Evolutionary conservation across 2,888 invertebrate species (phyloP), one percentile per base, ranked within the genome.

Genomic region (Drosophila subsilvestris): DNA sequence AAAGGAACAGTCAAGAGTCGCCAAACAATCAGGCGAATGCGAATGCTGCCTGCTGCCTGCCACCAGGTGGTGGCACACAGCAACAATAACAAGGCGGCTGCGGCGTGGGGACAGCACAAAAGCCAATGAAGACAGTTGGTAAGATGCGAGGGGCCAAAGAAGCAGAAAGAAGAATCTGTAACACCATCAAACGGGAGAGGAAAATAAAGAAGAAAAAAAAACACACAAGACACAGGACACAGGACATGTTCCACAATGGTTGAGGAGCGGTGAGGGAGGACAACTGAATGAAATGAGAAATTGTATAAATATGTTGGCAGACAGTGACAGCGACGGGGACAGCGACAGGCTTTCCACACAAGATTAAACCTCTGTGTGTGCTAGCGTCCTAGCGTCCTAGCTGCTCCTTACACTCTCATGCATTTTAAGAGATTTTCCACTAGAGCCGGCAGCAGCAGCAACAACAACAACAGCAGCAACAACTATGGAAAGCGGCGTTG

Each of bases 281-380:
- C 63, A 70, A 69, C 75, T 80, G 89, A 88, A 88, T 88, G 84
- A 84, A 82, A 85, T 86, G 78, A 84, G 85, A 85, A 85, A 85
- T 86, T 88, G 87, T 85, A 77, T 85, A 85, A 85, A 88, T 85
- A 85, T 85, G 87, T 84, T 75, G 81, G 88, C 73, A 85, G 67
- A 70, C 79, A 47, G 49, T 50, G 45, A 27, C 27, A 25, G 25
- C 5, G 25, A 25, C 22, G 29, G 10, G 29, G 29, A 10, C 29
- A 9, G 29, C 7, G 47, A 37, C 37, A 54, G 66, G 66, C 75
- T 68, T 63, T 63, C 62, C 60, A 80, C 78, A 78, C 71, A 86
- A 74, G 72, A 73, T 80, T 74, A 72, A 68, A 70, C 73, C 57
- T 37, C 37, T 37, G 37, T n/a, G 37, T 14, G 37, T n/a, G 6